Evolutionary conservation across 2,113 vertebrate species (phyloP).

Genomic region (Crotalus viridis): DNA sequence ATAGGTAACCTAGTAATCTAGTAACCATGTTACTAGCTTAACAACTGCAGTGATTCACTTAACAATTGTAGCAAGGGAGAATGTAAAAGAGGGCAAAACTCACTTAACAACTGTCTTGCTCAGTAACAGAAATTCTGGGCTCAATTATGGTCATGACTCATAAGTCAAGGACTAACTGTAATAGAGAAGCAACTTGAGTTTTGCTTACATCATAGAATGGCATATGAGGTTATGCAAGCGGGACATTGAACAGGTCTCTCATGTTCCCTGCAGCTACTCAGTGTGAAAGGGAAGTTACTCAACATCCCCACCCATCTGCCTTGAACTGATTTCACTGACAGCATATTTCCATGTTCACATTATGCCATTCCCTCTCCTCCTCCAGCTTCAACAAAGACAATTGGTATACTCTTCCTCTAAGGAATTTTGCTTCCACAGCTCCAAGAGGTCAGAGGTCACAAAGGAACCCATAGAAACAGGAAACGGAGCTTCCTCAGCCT

Average conservation of each 20-base stretch:
- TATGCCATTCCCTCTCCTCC: conserved; percentile 44
- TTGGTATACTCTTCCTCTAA: conserved; percentile 44
- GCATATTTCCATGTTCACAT: conserved; percentile 59
- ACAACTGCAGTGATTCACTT: neutral
- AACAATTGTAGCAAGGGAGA: neutral
- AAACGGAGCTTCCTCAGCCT: conserved; percentile 70
- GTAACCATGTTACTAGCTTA: neutral
- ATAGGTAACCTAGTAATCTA: neutral
- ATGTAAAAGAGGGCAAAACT: neutral
- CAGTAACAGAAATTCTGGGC: neutral
- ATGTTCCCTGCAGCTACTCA: neutral
- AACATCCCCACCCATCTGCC: conserved; percentile 37
- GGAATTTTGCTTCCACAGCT: conserved; percentile 40
- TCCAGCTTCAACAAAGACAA: conserved; percentile 43
- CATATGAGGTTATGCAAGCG: neutral
- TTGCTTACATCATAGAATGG: neutral
- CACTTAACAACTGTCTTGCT: neutral
- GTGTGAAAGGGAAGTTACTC: conserved; percentile 53
- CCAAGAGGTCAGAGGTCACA: conserved; percentile 61
- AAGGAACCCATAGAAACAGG: conserved; percentile 71
- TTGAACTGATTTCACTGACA: conserved; percentile 42
- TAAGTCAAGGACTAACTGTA: neutral
- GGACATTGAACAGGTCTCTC: conserved; percentile 7
- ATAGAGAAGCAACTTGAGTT: neutral
- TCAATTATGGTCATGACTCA: neutral